These are phyloP conservation scores for Melanaphis sacchari DNA, from an alignment of 1,140 invertebrate genomes.

Conservation along the genomic window DNA sequence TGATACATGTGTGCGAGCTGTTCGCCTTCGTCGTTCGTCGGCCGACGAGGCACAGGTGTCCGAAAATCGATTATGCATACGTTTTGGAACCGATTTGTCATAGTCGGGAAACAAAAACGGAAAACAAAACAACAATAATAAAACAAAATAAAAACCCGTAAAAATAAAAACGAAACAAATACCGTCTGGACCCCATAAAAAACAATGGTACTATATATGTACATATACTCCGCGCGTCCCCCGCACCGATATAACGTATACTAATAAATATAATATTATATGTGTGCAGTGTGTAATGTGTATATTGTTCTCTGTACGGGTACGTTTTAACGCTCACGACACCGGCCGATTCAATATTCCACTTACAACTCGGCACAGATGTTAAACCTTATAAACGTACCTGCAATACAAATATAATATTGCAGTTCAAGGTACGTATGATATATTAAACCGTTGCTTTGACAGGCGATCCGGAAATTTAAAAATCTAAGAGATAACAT, in stretches of 20 bases:
- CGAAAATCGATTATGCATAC: constrained; percentile 54
- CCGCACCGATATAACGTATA: not conserved
- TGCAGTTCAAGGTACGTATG: not conserved
- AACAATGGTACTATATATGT: constrained; percentile 34
- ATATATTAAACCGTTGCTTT: not conserved
- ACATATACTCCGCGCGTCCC: not conserved
- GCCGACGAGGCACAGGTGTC: constrained; percentile 46
- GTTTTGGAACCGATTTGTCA: constrained; percentile 54
- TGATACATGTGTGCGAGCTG: not conserved
- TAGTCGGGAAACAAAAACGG: constrained; percentile 34
- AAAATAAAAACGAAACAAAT: constrained; percentile 49
- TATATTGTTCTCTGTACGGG: not conserved
- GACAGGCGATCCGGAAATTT: not conserved
- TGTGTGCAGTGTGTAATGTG: constrained; percentile 1
- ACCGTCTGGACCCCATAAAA: constrained; percentile 57
- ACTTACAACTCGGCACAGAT: not conserved
- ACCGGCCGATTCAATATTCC: not conserved
- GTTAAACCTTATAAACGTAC: not conserved
- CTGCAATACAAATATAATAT: not conserved
- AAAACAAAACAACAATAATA: constrained; percentile 38
- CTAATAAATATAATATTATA: not conserved
- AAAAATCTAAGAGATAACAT: not conserved
- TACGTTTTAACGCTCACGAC: not conserved
- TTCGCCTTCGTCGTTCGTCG: not conserved
- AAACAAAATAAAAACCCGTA: constrained; percentile 26